These are phyloP conservation scores for Lepilemur ruficaudatus DNA, from an alignment of 2,797 vertebrate genomes.

Conservation along the genomic window DNA sequence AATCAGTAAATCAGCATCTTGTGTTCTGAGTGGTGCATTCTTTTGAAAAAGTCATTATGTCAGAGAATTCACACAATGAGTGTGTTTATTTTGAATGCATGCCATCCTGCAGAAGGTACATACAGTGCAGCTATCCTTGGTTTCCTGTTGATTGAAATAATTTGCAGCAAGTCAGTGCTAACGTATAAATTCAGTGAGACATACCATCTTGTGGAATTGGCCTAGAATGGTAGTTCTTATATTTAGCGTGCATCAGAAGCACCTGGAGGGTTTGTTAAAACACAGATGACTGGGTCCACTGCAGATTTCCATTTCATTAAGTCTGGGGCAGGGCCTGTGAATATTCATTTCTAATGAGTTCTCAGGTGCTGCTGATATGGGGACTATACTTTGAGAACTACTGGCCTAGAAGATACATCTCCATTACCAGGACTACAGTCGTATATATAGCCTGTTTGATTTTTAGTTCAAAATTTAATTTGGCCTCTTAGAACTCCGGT, in stretches of 20 bases:
- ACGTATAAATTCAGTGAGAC: background rate
- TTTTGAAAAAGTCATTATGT: conserved; percentile 58
- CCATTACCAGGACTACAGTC: background rate
- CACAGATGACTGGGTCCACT: background rate
- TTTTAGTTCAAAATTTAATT: background rate
- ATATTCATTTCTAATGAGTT: background rate
- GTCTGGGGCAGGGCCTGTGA: background rate
- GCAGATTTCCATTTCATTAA: conserved; percentile 2
- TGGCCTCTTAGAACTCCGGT: background rate
- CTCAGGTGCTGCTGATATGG: background rate
- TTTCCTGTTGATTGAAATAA: conserved; percentile 56
- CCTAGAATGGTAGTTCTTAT: background rate
- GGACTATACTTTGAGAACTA: background rate
- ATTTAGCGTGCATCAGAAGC: background rate
- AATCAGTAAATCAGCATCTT: conserved; percentile 59
- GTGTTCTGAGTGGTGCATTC: conserved; percentile 48
- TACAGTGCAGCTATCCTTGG: background rate
- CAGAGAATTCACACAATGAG: conserved; percentile 47
- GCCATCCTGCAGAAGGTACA: conserved; percentile 43
- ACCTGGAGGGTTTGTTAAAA: conserved; percentile 28
- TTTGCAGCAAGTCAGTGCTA: background rate
- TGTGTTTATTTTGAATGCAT: conserved; percentile 58
- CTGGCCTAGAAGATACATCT: background rate
- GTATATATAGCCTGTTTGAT: background rate
- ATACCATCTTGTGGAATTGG: background rate